Conservation (phyloP, 2,888 invertebrate genomes). For the Drosophila kanekoi region DNA sequence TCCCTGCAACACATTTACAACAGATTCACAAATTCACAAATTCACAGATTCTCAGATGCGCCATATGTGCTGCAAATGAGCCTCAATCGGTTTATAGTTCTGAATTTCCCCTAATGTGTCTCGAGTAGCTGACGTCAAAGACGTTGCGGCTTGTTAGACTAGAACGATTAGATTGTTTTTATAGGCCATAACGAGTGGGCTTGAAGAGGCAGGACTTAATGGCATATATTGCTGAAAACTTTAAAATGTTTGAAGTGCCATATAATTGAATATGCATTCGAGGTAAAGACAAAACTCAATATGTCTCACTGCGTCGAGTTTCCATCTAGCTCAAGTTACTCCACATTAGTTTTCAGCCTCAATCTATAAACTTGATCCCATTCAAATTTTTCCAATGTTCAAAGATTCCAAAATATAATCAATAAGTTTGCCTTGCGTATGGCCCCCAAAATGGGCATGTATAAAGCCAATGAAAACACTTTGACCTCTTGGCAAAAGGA, state of each 20-base stretch:
- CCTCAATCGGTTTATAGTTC: conserved; percentile 27
- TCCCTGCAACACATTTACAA: conserved; percentile 14
- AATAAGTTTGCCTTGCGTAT: conserved; percentile 2
- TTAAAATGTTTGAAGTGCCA: too few relatives aligned
- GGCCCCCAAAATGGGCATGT: conserved; percentile 1
- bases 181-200: not conserved
- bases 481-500: not conserved
- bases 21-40: conserved; percentile 13
- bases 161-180: conserved; percentile 11
- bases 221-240: too few relatives aligned
- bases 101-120: conserved; percentile 47
- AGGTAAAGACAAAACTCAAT: too few relatives aligned
- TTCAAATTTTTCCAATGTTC: too few relatives aligned
- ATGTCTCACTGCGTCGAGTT: too few relatives aligned
- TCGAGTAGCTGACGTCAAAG: conserved; percentile 27
- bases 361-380: not conserved
- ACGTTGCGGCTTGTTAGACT: not conserved
- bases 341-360: not conserved
- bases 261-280: too few relatives aligned
- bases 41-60: conserved; percentile 1
- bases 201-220: not conserved
- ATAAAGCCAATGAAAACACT: not conserved
- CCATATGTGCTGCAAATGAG: conserved; percentile 23
- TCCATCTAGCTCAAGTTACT: not conserved
- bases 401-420: conserved; percentile 2